phyloP scores from a whole-genome alignment of 2,113 vertebrate species.

The Triplophysa siluroides region DNA sequence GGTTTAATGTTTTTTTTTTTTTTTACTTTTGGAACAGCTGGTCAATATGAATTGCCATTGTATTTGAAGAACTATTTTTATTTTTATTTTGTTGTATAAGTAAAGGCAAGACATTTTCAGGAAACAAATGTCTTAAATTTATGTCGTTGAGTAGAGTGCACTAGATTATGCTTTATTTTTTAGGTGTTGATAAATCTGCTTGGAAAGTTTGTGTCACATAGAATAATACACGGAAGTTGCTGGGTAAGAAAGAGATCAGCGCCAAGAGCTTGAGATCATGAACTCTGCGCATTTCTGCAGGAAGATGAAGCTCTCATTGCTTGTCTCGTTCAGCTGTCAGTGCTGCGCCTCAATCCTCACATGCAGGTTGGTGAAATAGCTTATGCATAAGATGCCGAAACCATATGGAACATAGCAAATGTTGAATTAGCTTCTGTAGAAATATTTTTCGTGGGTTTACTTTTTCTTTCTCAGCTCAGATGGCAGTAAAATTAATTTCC shows the following conservation, averaged over 20 bases:
- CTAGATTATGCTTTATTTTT: not conserved
- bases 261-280: not conserved
- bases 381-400: not conserved
- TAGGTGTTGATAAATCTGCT: not conserved
- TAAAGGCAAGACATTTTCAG: too few relatives aligned
- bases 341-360: not conserved
- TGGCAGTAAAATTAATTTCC: slow-evolving; percentile 69
- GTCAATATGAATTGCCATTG: too few relatives aligned
- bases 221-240: not conserved
- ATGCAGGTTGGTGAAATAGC: not conserved
- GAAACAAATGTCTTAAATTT: too few relatives aligned
- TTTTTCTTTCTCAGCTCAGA: slow-evolving; percentile 47
- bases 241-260: not conserved
- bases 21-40: too few relatives aligned
- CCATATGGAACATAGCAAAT: slow-evolving; percentile 46
- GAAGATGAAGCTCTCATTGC: slow-evolving; percentile 1
- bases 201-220: slow-evolving; percentile 8
- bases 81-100: too few relatives aligned
- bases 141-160: too few relatives aligned
- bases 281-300: not conserved
- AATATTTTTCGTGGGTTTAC: slow-evolving; percentile 54
- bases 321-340: not conserved
- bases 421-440: slow-evolving; percentile 45
- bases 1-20: too few relatives aligned
- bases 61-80: too few relatives aligned